phyloP scores from a whole-genome alignment of 2,888 invertebrate species.

The Heliconius erato region DNA sequence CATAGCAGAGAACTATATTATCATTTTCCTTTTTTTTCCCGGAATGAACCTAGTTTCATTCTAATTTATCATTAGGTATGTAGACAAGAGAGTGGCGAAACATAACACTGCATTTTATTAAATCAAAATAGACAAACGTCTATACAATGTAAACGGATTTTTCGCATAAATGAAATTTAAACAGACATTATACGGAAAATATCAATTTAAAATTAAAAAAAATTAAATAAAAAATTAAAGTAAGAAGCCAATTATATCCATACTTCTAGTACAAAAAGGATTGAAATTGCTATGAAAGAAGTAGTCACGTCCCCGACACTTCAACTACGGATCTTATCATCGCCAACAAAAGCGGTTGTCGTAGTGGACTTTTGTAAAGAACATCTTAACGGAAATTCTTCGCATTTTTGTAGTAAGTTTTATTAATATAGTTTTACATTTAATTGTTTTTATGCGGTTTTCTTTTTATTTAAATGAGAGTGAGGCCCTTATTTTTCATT shows the following conservation, averaged over 20 bases:
- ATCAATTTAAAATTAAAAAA: not conserved
- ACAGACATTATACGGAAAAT: too few species aligned
- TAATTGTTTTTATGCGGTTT: not conserved
- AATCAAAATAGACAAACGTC: not conserved
- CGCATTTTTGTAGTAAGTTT: not conserved
- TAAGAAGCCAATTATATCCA: not conserved
- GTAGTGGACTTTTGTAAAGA: conserved; percentile 54
- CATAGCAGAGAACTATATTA: too few species aligned
- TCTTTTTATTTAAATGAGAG: too few species aligned
- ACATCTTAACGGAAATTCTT: conserved; percentile 9
- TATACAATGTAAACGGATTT: not conserved
- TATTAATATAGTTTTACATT: not conserved
- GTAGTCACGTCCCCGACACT: conserved; percentile 26
- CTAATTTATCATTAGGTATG: too few species aligned
- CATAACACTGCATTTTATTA: not conserved
- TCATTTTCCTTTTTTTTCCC: too few species aligned
- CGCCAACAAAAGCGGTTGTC: conserved; percentile 21
- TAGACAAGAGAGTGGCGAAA: not conserved
- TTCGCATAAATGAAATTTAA: too few species aligned
- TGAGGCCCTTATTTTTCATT: too few species aligned
- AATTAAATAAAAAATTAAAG: not conserved
- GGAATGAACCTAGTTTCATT: too few species aligned
- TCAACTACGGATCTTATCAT: conserved; percentile 18
- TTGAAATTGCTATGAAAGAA: not conserved
- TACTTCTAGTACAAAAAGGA: not conserved